Evolutionary conservation across 92 coral and sea anemone genomes (phyloP).

Genomic region (Micromussa lordhowensis): DNA sequence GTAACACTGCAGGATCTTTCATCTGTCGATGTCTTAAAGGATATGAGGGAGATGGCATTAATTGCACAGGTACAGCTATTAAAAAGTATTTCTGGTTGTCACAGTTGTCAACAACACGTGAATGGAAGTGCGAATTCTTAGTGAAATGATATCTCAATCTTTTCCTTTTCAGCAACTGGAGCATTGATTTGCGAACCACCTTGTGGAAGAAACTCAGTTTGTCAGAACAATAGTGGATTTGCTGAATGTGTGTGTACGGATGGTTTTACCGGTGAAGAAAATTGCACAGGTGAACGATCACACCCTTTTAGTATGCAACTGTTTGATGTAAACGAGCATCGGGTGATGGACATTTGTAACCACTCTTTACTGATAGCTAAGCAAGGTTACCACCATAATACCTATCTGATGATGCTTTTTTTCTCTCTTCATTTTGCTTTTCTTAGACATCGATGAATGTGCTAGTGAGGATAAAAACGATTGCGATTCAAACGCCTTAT

Average conservation of each 20-base stretch:
- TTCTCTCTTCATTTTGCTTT: background rate
- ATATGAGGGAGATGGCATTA: constrained; percentile 68
- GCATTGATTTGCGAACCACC: constrained; percentile 25
- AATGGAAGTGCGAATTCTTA: background rate
- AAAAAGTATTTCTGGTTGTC: background rate
- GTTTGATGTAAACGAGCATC: too few relatives aligned
- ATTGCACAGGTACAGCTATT: constrained; percentile 44
- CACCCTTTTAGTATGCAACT: too few relatives aligned
- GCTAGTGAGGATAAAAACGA: background rate
- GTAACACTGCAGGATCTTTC: constrained; percentile 66
- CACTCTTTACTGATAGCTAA: background rate
- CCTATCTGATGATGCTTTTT: background rate
- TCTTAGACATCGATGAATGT: constrained; percentile 65
- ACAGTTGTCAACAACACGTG: background rate
- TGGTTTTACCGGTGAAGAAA: constrained; percentile 59
- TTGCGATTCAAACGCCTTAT: constrained; percentile 30
- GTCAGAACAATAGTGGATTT: constrained; percentile 40
- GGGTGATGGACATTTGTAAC: background rate
- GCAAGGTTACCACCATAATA: background rate
- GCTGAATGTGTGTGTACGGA: constrained; percentile 37
- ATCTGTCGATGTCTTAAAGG: constrained; percentile 73
- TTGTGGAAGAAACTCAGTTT: constrained; percentile 49
- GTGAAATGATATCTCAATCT: background rate
- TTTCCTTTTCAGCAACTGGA: background rate
- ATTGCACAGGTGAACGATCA: constrained; percentile 40